A percentile compares a stretch with the other conserved stretches of the same genome.
Conservation (phyloP, 2,888 invertebrate genomes). For the Sminthurides aquaticus region DNA sequence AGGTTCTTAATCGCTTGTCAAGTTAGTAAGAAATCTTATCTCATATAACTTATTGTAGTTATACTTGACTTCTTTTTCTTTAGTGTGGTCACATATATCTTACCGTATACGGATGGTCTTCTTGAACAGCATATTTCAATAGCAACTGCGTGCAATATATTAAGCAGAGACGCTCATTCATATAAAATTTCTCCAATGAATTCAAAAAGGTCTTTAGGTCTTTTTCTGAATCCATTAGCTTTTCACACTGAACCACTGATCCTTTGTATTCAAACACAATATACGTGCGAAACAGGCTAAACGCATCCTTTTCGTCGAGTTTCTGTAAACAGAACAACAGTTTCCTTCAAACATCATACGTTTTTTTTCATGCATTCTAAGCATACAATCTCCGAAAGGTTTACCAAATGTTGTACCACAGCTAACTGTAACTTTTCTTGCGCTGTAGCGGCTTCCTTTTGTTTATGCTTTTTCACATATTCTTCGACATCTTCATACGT, state of each 20-base stretch:
- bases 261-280: constrained; percentile 41
- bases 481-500: constrained; percentile 11
- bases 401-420: constrained; percentile 31
- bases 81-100: too few species aligned
- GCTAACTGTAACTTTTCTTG: constrained; percentile 24
- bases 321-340: constrained; percentile 22
- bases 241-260: constrained; percentile 24
- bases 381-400: neutral
- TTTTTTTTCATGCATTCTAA: neutral
- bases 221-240: constrained; percentile 31
- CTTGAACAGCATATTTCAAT: constrained; percentile 27
- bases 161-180: constrained; percentile 32
- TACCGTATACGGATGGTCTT: constrained; percentile 28
- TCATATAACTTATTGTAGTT: too few species aligned
- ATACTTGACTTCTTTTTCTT: too few species aligned
- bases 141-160: constrained; percentile 35
- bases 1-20: too few species aligned
- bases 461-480: constrained; percentile 9
- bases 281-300: constrained; percentile 31
- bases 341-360: neutral
- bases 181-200: constrained; percentile 31
- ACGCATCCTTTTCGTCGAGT: constrained; percentile 27
- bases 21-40: too few species aligned
- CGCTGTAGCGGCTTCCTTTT: neutral
- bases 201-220: constrained; percentile 21